Conservation (phyloP, 2,888 invertebrate genomes). For the Eudemis profundana region DNA sequence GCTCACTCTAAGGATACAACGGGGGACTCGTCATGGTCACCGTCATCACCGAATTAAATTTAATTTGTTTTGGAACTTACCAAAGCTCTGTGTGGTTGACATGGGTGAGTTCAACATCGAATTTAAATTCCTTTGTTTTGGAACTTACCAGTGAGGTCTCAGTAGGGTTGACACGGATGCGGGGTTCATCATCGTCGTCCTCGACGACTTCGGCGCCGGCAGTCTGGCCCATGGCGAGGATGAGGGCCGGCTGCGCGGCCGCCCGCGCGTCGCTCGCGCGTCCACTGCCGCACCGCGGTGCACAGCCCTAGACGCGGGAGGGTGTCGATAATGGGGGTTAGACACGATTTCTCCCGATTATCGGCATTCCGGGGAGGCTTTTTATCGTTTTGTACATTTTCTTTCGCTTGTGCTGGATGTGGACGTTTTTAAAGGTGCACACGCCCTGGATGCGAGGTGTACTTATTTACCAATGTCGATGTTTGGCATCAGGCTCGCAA, state of each 20-base stretch:
- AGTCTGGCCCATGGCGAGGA: constrained; percentile 83
- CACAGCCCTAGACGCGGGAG: constrained; percentile 61
- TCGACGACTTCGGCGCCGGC: constrained; percentile 83
- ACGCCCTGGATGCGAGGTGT: too few relatives aligned
- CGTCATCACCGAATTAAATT: too few relatives aligned
- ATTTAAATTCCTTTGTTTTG: not conserved
- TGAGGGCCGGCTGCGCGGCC: constrained; percentile 81
- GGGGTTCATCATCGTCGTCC: constrained; percentile 81
- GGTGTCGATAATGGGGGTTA: constrained; percentile 33
- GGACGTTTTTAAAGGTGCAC: too few relatives aligned
- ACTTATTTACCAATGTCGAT: too few relatives aligned
- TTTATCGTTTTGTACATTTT: not conserved
- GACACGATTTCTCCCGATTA: constrained; percentile 9
- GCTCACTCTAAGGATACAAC: too few relatives aligned
- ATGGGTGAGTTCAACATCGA: not conserved
- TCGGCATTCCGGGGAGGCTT: not conserved
- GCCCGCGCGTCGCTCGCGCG: constrained; percentile 79
- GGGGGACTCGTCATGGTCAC: too few relatives aligned
- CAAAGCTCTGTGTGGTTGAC: too few relatives aligned
- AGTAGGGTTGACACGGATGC: constrained; percentile 80
- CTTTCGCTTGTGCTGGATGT: too few relatives aligned
- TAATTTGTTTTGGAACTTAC: too few relatives aligned
- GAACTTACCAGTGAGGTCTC: constrained; percentile 83
- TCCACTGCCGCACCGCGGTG: constrained; percentile 72
- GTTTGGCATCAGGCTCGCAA: too few relatives aligned